phyloP scores from a whole-genome alignment of 1,140 invertebrate species.

The Caenorhabditis briggsae region DNA sequence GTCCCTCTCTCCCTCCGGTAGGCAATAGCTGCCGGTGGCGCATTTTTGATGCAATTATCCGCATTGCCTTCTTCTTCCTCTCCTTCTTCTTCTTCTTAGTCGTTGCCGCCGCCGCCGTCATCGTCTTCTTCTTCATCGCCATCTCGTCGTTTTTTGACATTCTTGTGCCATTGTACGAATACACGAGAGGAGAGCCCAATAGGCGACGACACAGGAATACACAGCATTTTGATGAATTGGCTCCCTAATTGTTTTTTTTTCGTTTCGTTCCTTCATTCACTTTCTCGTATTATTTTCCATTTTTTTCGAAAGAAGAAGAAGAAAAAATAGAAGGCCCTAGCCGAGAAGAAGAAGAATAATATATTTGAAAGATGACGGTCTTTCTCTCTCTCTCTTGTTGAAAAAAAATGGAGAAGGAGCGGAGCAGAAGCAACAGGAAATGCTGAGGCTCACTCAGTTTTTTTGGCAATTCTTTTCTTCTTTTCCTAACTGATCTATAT shows the following conservation, averaged over 20 bases:
- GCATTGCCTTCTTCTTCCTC: slow-evolving; percentile 32
- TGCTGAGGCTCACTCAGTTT: slow-evolving; percentile 44
- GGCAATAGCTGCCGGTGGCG: slow-evolving; percentile 13
- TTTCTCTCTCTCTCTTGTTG: slow-evolving; percentile 8
- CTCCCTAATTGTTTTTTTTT: slow-evolving; percentile 57
- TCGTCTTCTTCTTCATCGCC: slow-evolving; percentile 36
- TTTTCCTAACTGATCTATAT: slow-evolving; percentile 29
- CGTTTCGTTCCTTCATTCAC: not conserved
- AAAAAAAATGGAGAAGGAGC: slow-evolving; percentile 11
- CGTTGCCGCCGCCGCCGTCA: not conserved
- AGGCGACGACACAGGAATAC: slow-evolving; percentile 48
- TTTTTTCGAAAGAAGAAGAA: not conserved
- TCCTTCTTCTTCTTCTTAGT: slow-evolving; percentile 3
- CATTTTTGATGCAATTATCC: slow-evolving; percentile 53
- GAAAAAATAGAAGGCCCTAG: slow-evolving; percentile 14
- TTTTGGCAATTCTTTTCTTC: slow-evolving; percentile 38
- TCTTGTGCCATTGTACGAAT: slow-evolving; percentile 49
- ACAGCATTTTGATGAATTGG: slow-evolving; percentile 56
- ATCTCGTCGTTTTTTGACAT: slow-evolving; percentile 49
- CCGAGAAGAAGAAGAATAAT: slow-evolving; percentile 30
- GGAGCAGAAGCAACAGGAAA: slow-evolving; percentile 29
- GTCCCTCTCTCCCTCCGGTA: slow-evolving; percentile 23
- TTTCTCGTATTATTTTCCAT: slow-evolving; percentile 36
- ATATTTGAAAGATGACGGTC: slow-evolving; percentile 56
- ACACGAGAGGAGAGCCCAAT: slow-evolving; percentile 38